Evolutionary conservation across 2,888 invertebrate genomes (phyloP), one percentile per base, ranked within the genome.

Genomic region (Mellilla xanthometata): DNA sequence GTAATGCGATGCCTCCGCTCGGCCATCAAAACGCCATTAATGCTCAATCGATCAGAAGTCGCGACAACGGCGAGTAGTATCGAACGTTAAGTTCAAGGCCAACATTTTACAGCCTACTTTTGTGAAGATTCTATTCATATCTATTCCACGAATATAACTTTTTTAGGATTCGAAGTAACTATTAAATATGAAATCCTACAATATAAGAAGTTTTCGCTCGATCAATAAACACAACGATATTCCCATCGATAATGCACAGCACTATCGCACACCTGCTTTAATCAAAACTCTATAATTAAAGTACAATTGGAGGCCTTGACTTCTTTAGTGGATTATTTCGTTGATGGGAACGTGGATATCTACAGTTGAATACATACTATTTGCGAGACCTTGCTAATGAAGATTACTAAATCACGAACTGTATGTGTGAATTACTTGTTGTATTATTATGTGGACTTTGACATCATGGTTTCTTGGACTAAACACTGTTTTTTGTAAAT

Each of bases 281-380:
- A 65, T 67, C 63, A 58, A 58, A 61, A 62, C 64, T 59, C 62
- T 55, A 50, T 62, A 67, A 69, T 69, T 68, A 60, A 60, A 52
- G 47, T 48, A 58, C 65, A 67, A 65, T 63, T 56, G 54, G 32
- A 60, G 43, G 52, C 76, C 77, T 77, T 78, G 76, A 63, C 68
- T 65, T 65, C 58, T 65, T 59, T 60, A 62, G 23, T 19, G 12
- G 62, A 60, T 54, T 54, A 68, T 69, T 71, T 66, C 59, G 62
- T 68, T 56, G 39, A 52, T 60, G 53, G 63, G 76, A 78, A 75
- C 73, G 69, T 62, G 24, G 15, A 5, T 19, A 19, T 6, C 15
- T 19, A 19, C 1, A 19, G 15, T n/a, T 19, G 60, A 57, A 59
- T 62, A 55, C 29, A 29, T 42, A 51, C 40, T 43, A 56, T 71